phyloP scores from a whole-genome alignment of 1,140 invertebrate species.

The Zaprionus ornatus region DNA sequence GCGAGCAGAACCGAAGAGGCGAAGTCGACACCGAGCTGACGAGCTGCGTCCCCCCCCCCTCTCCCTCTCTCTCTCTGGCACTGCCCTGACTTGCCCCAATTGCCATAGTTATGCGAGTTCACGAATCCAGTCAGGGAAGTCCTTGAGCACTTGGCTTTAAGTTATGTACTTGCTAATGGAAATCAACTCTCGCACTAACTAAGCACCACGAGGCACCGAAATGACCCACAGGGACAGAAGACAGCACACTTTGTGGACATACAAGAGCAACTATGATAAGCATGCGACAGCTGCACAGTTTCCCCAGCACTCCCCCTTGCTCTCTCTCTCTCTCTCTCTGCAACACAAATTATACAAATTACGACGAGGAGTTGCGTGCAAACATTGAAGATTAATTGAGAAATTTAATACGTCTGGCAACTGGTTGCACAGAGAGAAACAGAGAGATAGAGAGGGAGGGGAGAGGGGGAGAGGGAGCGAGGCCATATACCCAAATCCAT shows the following conservation, averaged over 20 bases:
- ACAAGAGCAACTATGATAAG: conserved; percentile 23
- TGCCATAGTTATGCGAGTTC: conserved; percentile 52
- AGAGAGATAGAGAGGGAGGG: no score
- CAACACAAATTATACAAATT: conserved; percentile 46
- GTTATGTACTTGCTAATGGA: conserved; percentile 73
- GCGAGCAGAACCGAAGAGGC: not conserved
- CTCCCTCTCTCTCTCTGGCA: no score
- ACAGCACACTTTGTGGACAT: conserved; percentile 8
- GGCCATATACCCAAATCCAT: conserved; percentile 12
- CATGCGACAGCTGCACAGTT: conserved; percentile 28
- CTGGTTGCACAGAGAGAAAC: not conserved
- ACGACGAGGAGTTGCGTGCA: conserved; percentile 14
- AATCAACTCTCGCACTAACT: conserved; percentile 43
- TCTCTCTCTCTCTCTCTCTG: not conserved
- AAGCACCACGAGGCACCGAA: conserved; percentile 2
- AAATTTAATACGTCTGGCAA: conserved; percentile 29
- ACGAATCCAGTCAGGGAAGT: conserved; percentile 26
- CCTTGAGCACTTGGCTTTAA: conserved; percentile 60
- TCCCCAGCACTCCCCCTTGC: conserved; percentile 7
- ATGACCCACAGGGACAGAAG: conserved; percentile 26
- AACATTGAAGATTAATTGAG: conserved; percentile 48
- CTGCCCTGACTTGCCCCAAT: conserved; percentile 26
- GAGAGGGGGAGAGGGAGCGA: no score
- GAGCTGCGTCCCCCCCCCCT: not conserved
- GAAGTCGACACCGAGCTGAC: not conserved